Evolutionary conservation across 2,888 invertebrate species (phyloP).

Genomic region (Iphiclides podalirius): DNA sequence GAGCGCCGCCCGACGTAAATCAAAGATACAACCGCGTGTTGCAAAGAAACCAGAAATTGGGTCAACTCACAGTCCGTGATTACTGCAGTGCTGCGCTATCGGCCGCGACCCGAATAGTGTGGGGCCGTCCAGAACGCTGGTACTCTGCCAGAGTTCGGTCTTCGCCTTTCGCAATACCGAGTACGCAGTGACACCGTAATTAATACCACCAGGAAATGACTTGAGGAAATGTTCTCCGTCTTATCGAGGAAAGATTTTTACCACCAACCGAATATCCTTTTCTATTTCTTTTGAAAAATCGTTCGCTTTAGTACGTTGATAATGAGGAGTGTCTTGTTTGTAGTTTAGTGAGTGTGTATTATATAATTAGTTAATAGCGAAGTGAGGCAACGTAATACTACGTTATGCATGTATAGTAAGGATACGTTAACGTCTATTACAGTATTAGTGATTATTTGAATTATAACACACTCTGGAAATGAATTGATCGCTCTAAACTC

Average conservation of each 20-base stretch:
- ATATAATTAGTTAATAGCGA: too few species aligned
- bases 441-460: too few species aligned
- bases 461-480: too few species aligned
- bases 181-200: constrained; percentile 12
- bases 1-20: background rate
- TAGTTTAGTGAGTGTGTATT: too few species aligned
- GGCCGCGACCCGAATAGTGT: constrained; percentile 15
- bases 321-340: too few species aligned
- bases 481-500: too few species aligned
- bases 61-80: constrained; percentile 17
- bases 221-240: background rate
- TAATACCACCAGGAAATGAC: constrained; percentile 3
- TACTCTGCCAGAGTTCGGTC: constrained; percentile 8
- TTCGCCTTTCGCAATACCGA: constrained; percentile 9
- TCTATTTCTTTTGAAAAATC: too few species aligned
- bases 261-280: constrained; percentile 32
- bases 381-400: too few species aligned
- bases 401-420: too few species aligned
- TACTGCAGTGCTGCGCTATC: constrained; percentile 13
- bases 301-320: too few species aligned
- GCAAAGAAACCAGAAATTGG: constrained; percentile 32
- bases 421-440: too few species aligned
- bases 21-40: constrained; percentile 49
- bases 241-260: background rate
- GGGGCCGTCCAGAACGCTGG: constrained; percentile 10